phyloP scores from a whole-genome alignment of 2,888 invertebrate genomes.

The Cremastinae sp. region DNA sequence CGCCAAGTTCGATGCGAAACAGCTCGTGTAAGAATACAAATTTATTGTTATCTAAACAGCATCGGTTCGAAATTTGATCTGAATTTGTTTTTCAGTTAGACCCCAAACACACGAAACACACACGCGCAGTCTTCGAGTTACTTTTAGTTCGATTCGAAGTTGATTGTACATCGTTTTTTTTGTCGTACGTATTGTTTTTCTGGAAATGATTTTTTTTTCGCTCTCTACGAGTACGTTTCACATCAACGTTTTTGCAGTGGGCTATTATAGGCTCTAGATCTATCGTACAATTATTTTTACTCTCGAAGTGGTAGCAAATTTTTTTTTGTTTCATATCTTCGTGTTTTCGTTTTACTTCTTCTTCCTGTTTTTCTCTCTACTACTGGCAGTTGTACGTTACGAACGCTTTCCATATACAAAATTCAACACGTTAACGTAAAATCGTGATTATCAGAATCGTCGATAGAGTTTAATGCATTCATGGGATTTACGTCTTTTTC shows the following conservation, averaged over 20 bases:
- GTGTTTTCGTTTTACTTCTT: background rate
- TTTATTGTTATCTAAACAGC: constrained; percentile 36
- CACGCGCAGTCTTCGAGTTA: constrained; percentile 47
- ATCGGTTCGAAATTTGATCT: constrained; percentile 37
- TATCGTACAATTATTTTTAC: constrained; percentile 29
- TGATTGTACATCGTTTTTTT: constrained; percentile 63
- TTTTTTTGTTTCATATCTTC: constrained; percentile 14
- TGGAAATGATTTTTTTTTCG: constrained; percentile 15
- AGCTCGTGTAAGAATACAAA: background rate
- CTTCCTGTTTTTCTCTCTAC: constrained; percentile 27
- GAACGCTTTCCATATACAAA: constrained; percentile 22
- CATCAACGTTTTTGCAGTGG: constrained; percentile 37
- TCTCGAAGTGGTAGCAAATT: constrained; percentile 43
- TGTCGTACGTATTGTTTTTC: constrained; percentile 20
- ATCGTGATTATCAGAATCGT: constrained; percentile 9
- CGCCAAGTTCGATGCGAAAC: background rate
- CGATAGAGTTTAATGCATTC: constrained; percentile 5
- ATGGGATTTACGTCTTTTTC: constrained; percentile 2
- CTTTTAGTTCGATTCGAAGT: constrained; percentile 61
- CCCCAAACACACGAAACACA: background rate
- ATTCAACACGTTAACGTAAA: constrained; percentile 2
- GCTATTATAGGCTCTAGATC: constrained; percentile 35
- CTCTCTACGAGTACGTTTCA: constrained; percentile 29
- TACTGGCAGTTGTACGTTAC: constrained; percentile 62
- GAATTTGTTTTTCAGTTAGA: constrained; percentile 11